phyloP scores from a whole-genome alignment of 2,113 vertebrate species.

The Brevimyrus niger region DNA sequence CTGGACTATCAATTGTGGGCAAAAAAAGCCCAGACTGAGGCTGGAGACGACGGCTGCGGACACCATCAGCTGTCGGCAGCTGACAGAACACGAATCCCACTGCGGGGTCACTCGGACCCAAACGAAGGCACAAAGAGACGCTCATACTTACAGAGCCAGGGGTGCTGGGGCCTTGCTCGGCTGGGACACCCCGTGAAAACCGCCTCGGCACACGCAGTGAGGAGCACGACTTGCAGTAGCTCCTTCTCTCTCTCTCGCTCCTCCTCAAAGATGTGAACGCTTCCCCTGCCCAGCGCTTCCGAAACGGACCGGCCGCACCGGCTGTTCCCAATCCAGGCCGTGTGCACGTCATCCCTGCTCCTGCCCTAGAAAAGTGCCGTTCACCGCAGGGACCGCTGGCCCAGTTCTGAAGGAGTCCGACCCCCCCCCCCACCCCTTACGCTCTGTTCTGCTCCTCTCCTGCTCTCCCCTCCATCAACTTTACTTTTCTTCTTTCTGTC shows the following conservation, averaged over 20 bases:
- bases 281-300: background rate
- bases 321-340: slow-evolving; percentile 12
- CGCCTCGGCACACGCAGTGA: background rate
- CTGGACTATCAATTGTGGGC: background rate
- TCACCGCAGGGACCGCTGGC: slow-evolving; percentile 24
- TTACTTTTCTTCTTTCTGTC: slow-evolving; percentile 12
- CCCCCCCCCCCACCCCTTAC: background rate
- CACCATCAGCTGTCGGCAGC: background rate
- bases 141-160: background rate
- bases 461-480: slow-evolving; percentile 12
- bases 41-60: background rate
- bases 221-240: background rate
- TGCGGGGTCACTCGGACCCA: background rate
- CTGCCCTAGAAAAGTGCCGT: slow-evolving; percentile 16
- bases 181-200: background rate
- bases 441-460: background rate
- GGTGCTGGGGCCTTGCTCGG: background rate
- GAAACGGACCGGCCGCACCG: slow-evolving; percentile 4
- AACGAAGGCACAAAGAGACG: background rate
- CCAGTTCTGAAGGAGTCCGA: slow-evolving; percentile 20
- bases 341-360: slow-evolving; percentile 11
- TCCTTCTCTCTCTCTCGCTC: background rate
- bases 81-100: background rate
- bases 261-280: background rate
- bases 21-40: too few relatives aligned